These are phyloP conservation scores for Idaea biselata DNA, from an alignment of 2,888 invertebrate genomes.

Conservation along the genomic window DNA sequence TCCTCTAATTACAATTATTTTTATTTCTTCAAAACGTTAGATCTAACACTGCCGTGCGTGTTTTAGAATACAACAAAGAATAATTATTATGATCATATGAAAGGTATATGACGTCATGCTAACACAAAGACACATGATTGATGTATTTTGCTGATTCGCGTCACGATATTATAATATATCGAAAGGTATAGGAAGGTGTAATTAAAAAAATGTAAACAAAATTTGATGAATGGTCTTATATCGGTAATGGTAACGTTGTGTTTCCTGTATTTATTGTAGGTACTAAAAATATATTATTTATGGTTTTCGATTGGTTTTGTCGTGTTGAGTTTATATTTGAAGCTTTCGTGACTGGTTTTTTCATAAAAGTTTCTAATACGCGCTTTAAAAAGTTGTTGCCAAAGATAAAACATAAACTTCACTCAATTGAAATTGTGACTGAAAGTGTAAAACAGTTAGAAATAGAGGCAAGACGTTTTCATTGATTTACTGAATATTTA, in stretches of 20 bases:
- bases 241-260: slow-evolving; percentile 2
- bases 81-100: slow-evolving; percentile 3
- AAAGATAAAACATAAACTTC: too few relatives aligned
- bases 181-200: slow-evolving; percentile 9
- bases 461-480: too few relatives aligned
- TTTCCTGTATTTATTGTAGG: neutral
- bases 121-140: slow-evolving; percentile 11
- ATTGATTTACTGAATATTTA: too few relatives aligned
- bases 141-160: slow-evolving; percentile 11
- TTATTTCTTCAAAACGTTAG: too few relatives aligned
- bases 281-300: neutral
- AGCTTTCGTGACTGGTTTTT: too few relatives aligned
- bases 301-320: too few relatives aligned
- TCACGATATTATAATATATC: slow-evolving; percentile 8
- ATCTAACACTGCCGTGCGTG: neutral
- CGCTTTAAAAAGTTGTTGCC: too few relatives aligned
- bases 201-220: slow-evolving; percentile 14
- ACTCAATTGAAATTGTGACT: too few relatives aligned
- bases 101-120: slow-evolving; percentile 3
- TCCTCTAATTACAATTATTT: too few relatives aligned
- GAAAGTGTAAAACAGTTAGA: too few relatives aligned
- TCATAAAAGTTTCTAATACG: too few relatives aligned
- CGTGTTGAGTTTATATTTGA: too few relatives aligned
- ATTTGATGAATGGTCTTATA: slow-evolving; percentile 13
- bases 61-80: neutral